phyloP scores from a whole-genome alignment of 2,888 invertebrate species.

The Lordiphosa fenestrarum region DNA sequence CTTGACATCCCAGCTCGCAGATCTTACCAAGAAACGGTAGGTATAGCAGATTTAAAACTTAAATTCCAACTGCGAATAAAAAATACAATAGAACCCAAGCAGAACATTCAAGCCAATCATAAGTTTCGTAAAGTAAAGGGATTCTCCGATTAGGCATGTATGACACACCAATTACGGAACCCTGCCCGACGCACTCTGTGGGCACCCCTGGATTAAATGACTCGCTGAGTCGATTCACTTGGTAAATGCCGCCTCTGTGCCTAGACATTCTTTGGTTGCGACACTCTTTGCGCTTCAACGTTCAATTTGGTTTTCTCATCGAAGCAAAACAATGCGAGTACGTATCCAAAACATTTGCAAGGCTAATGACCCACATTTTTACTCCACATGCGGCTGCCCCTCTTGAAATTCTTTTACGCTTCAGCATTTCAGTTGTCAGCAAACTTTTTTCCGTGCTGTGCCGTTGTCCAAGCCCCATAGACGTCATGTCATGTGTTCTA shows the following conservation, averaged over 20 bases:
- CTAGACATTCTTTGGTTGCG: not conserved
- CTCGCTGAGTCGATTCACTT: too few relatives aligned
- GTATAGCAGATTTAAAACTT: too few relatives aligned
- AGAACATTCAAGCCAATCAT: too few relatives aligned
- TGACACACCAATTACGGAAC: too few relatives aligned
- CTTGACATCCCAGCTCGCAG: too few relatives aligned
- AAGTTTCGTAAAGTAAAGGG: too few relatives aligned
- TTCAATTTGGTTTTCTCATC: not conserved
- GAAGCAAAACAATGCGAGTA: constrained; percentile 2
- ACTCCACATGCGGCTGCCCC: constrained; percentile 4
- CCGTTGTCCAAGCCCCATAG: constrained; percentile 19
- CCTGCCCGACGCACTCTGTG: too few relatives aligned
- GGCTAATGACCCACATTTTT: constrained; percentile 21
- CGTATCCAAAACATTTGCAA: constrained; percentile 30
- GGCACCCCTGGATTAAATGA: too few relatives aligned
- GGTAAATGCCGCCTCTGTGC: not conserved
- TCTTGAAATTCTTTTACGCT: constrained; percentile 15
- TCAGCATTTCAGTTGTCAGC: constrained; percentile 33
- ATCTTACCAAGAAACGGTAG: too few relatives aligned
- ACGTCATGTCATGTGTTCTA: constrained; percentile 59
- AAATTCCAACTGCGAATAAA: too few relatives aligned
- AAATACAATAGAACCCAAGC: too few relatives aligned
- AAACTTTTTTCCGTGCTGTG: constrained; percentile 25
- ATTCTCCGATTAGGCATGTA: too few relatives aligned
- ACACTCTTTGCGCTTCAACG: constrained; percentile 12